Evolutionary conservation across 2,113 vertebrate species (phyloP).

Genomic region (Sylvilagus bachmani): DNA sequence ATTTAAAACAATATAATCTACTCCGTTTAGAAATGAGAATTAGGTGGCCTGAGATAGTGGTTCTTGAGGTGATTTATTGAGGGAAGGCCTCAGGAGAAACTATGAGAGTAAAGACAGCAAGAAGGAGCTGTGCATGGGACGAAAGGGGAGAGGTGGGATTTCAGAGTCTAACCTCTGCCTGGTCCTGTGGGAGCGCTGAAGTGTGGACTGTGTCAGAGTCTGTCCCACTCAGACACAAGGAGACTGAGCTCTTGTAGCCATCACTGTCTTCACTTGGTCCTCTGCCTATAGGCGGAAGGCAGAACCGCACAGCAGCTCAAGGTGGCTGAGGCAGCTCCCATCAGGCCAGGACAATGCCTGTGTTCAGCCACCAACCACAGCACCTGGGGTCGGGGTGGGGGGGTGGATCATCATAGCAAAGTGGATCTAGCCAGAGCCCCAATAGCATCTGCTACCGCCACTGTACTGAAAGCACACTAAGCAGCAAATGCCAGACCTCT

Average conservation of each 20-base stretch:
- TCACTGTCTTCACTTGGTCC: neutral
- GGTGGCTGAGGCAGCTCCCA: neutral
- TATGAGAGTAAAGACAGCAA: neutral
- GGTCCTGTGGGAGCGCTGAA: neutral
- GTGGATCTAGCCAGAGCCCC: neutral
- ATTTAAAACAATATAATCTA: neutral
- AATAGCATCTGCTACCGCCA: neutral
- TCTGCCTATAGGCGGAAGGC: neutral
- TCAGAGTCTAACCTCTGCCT: neutral
- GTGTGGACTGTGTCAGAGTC: neutral
- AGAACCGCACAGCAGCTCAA: neutral
- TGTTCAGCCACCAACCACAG: neutral
- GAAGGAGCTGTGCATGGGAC: neutral
- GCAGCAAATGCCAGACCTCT: neutral
- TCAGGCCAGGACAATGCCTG: no score
- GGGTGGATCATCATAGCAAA: neutral
- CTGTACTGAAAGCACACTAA: neutral
- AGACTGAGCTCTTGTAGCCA: neutral
- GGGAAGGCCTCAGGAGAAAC: neutral
- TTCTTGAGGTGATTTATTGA: neutral
- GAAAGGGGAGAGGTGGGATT: neutral
- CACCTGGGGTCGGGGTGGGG: neutral
- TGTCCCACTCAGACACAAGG: neutral
- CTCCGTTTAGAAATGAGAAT: slow-evolving; percentile 15
- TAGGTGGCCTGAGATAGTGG: neutral